These are phyloP conservation scores for Nicator chloris DNA, from an alignment of 2,113 vertebrate genomes.

Conservation along the genomic window DNA sequence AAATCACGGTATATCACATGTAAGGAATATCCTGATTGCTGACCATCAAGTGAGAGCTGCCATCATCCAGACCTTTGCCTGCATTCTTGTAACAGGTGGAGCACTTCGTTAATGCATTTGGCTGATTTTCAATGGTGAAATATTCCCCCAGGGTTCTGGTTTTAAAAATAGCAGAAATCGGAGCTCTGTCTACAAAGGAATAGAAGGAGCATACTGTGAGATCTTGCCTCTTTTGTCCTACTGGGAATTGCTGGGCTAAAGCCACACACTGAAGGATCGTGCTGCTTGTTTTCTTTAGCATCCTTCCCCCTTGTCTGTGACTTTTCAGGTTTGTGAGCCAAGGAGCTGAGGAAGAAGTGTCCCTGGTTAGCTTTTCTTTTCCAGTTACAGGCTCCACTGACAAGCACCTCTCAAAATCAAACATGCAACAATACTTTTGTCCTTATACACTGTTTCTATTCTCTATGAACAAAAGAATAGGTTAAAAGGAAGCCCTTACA, in stretches of 20 bases:
- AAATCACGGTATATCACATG: background rate
- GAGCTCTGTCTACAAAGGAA: constrained; percentile 19
- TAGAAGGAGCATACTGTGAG: background rate
- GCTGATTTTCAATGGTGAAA: constrained; percentile 39
- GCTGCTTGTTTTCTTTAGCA: constrained; percentile 44
- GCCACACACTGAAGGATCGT: background rate
- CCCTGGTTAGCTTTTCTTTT: background rate
- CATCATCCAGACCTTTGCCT: constrained; percentile 9
- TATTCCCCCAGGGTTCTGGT: constrained; percentile 20
- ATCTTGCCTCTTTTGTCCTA: constrained; percentile 11
- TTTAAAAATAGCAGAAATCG: constrained; percentile 41
- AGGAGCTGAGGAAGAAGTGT: background rate
- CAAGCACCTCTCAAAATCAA: constrained; percentile 24
- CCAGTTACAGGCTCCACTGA: background rate
- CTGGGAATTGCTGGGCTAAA: constrained; percentile 41
- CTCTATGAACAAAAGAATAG: background rate
- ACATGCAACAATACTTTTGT: background rate
- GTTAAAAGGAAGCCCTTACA: constrained; percentile 34
- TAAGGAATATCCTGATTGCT: constrained; percentile 10
- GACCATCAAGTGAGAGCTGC: background rate
- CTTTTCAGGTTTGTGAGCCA: background rate
- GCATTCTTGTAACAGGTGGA: constrained; percentile 62
- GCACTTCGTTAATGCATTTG: constrained; percentile 32
- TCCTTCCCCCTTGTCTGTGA: background rate
- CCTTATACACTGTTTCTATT: background rate